Percentiles rank a stretch among this genome's conserved stretches.
Conservation (phyloP, 2,113 vertebrate genomes). For the Natator depressus region DNA sequence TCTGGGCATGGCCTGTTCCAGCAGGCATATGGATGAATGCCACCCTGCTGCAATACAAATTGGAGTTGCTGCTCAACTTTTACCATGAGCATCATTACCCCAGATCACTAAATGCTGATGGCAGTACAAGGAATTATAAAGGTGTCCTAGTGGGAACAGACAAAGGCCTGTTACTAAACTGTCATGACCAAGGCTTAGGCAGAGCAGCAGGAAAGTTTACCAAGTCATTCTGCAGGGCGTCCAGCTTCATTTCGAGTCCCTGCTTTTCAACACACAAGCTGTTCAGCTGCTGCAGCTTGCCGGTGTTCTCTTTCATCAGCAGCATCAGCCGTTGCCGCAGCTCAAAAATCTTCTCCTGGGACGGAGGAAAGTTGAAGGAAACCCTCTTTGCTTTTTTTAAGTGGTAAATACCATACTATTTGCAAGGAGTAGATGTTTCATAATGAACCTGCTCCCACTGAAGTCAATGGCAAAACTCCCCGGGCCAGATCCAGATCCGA, state of each 20-base stretch:
- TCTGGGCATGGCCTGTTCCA: not conserved
- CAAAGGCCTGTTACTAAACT: not conserved
- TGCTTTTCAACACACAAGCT: conserved; percentile 80
- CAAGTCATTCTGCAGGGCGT: conserved; percentile 76
- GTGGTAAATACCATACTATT: not conserved
- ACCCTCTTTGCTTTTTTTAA: not conserved
- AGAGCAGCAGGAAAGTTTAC: conserved; percentile 64
- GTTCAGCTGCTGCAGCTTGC: conserved; percentile 78
- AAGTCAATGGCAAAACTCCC: not conserved
- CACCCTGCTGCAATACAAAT: not conserved
- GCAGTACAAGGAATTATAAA: not conserved
- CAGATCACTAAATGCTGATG: not conserved
- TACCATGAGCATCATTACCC: fast-evolving
- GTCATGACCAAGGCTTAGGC: not conserved
- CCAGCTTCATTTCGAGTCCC: conserved; percentile 81
- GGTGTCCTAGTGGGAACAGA: not conserved
- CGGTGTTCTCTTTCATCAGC: conserved; percentile 83
- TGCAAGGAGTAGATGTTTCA: not conserved
- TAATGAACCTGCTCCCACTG: not conserved
- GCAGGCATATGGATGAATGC: not conserved
- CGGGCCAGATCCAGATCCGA: not conserved
- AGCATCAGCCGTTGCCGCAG: conserved; percentile 74
- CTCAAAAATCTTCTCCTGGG: conserved; percentile 81
- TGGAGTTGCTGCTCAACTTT: not conserved
- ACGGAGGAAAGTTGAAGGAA: not conserved